Evolutionary conservation across 1,140 invertebrate genomes (phyloP).

Genomic region (Cotesia chilonis): DNA sequence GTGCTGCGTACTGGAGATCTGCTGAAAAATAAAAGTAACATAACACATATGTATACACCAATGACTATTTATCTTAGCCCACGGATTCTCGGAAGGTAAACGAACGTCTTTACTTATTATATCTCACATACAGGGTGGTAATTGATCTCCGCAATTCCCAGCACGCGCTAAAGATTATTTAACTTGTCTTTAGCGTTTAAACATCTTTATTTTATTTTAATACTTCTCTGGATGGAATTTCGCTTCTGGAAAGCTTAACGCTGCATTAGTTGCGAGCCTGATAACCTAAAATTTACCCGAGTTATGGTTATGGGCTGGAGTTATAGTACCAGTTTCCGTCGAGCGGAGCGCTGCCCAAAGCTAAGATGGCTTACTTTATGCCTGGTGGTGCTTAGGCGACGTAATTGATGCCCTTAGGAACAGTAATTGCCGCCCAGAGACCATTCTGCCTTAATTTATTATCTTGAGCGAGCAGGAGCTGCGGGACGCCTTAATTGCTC

Average conservation of each 20-base stretch:
- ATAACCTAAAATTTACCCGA: no score
- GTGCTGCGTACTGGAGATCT: background rate
- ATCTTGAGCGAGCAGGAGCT: conserved; percentile 34
- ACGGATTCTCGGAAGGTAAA: conserved; percentile 39
- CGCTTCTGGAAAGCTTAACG: no score
- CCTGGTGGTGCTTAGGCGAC: conserved; percentile 23
- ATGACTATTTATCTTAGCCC: conserved; percentile 38
- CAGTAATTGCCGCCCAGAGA: conserved; percentile 35
- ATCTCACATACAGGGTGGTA: conserved; percentile 8
- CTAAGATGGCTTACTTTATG: conserved; percentile 12
- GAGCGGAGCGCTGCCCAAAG: no score
- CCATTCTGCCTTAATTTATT: conserved; percentile 37
- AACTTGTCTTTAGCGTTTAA: no score
- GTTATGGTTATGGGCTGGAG: background rate
- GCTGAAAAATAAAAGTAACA: background rate
- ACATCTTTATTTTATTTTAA: no score
- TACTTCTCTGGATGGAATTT: no score
- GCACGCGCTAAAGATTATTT: conserved; percentile 2
- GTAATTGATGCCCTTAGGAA: conserved; percentile 37
- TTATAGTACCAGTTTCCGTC: background rate
- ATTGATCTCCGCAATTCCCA: conserved; percentile 9
- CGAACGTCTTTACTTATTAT: background rate
- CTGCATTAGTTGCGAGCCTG: no score
- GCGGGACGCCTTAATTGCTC: conserved; percentile 34
- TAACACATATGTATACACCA: conserved; percentile 12